These are phyloP conservation scores for Chelonoidis abingdonii DNA, from an alignment of 2,113 vertebrate species.

Conservation along the genomic window DNA sequence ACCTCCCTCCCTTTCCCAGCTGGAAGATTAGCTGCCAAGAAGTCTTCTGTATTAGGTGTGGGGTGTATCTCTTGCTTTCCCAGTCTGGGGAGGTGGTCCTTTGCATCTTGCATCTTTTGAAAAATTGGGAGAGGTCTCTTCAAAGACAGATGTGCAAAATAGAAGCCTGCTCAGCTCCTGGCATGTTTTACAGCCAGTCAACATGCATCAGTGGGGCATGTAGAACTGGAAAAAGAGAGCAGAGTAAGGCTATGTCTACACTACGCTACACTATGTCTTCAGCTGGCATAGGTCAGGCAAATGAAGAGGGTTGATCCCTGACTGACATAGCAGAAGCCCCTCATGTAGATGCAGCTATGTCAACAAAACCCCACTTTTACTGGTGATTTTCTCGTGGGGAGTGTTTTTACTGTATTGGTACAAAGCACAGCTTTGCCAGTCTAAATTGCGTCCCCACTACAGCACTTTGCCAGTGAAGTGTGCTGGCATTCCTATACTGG, in stretches of 20 bases:
- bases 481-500: neutral
- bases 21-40: constrained; percentile 14
- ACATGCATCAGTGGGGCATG: neutral
- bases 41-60: neutral
- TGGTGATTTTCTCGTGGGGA: neutral
- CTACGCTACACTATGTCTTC: neutral
- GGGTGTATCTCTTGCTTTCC: neutral
- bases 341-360: neutral
- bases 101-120: neutral
- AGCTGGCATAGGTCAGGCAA: neutral
- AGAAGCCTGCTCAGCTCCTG: neutral
- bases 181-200: neutral
- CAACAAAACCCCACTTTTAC: neutral
- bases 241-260: neutral
- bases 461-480: neutral
- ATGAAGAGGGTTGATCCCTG: neutral
- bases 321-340: neutral
- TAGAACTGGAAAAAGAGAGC: neutral
- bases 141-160: neutral
- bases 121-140: neutral
- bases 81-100: neutral
- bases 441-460: neutral
- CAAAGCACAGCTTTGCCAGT: neutral
- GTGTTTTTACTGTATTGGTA: neutral
- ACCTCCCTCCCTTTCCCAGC: constrained; percentile 26